Conservation (phyloP, 2,797 vertebrate species). For the Alcedo quadribrachys region DNA sequence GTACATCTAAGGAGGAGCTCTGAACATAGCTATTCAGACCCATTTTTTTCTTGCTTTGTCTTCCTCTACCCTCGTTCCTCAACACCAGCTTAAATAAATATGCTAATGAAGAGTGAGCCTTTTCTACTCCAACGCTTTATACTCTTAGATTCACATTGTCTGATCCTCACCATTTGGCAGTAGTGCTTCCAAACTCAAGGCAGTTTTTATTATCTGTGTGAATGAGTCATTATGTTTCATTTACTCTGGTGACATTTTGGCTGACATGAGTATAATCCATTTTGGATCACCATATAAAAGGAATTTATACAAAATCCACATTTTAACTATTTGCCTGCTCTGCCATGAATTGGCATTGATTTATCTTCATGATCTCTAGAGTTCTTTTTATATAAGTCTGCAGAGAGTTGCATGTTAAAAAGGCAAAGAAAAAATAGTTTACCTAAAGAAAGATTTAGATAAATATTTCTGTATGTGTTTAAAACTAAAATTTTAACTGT, state of each 20-base stretch:
- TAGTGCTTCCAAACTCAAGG: background rate
- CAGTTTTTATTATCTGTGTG: background rate
- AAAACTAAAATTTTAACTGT: slow-evolving; percentile 18
- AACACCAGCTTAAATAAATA: background rate
- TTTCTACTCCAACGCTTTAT: background rate
- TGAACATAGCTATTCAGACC: background rate
- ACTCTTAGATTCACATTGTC: slow-evolving; percentile 20
- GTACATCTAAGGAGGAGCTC: background rate
- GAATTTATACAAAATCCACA: slow-evolving; percentile 3
- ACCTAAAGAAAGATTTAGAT: slow-evolving; percentile 1
- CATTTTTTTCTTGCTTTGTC: background rate
- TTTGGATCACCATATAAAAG: slow-evolving; percentile 31
- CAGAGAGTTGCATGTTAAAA: background rate
- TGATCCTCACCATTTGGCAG: slow-evolving; percentile 25
- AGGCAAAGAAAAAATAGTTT: slow-evolving; percentile 28
- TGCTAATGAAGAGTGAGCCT: slow-evolving; percentile 20
- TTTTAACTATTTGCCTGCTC: slow-evolving; percentile 45
- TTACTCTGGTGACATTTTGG: slow-evolving; percentile 46
- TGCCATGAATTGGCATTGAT: slow-evolving; percentile 14
- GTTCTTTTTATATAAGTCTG: slow-evolving; percentile 18
- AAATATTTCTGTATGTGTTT: background rate
- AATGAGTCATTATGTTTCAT: slow-evolving; percentile 26
- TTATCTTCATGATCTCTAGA: slow-evolving; percentile 10
- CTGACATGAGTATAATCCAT: slow-evolving; percentile 39
- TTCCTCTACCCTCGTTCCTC: background rate